Evolutionary conservation across 2,797 vertebrate species (phyloP).

Genomic region (Melanotaenia pygmaea): DNA sequence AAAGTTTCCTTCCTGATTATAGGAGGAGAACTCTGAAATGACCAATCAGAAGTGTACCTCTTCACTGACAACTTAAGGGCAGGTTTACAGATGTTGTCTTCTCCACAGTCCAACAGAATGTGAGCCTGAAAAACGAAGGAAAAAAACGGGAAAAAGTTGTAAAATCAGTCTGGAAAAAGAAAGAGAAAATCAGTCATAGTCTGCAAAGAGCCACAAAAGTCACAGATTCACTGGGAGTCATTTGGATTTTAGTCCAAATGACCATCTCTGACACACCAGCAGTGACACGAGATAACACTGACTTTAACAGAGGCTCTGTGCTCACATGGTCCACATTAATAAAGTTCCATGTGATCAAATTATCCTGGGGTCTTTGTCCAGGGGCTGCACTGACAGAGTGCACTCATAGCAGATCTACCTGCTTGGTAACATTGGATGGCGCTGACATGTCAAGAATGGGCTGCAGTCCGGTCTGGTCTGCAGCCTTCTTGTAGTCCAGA

Average conservation of each 20-base stretch:
- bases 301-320: background rate
- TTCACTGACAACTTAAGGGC: conserved; percentile 88
- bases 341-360: background rate
- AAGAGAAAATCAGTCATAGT: background rate
- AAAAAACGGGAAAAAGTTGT: accelerated
- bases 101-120: conserved; percentile 94
- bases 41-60: conserved; percentile 74
- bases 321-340: background rate
- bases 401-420: conserved; percentile 77
- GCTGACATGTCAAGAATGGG: conserved; percentile 91
- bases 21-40: background rate
- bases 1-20: background rate
- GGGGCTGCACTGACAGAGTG: background rate
- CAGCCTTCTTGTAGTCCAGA: conserved; percentile 87
- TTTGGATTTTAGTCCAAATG: background rate
- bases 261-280: background rate
- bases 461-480: conserved; percentile 86
- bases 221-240: background rate
- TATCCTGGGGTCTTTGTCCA: background rate
- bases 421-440: conserved; percentile 90
- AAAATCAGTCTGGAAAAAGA: too few species aligned
- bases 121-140: conserved; percentile 83
- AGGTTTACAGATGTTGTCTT: conserved; percentile 95
- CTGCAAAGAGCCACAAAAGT: background rate
- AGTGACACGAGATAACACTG: background rate